Conservation (phyloP, 2,888 invertebrate species). For the Lissocephala sabroskyi region DNA sequence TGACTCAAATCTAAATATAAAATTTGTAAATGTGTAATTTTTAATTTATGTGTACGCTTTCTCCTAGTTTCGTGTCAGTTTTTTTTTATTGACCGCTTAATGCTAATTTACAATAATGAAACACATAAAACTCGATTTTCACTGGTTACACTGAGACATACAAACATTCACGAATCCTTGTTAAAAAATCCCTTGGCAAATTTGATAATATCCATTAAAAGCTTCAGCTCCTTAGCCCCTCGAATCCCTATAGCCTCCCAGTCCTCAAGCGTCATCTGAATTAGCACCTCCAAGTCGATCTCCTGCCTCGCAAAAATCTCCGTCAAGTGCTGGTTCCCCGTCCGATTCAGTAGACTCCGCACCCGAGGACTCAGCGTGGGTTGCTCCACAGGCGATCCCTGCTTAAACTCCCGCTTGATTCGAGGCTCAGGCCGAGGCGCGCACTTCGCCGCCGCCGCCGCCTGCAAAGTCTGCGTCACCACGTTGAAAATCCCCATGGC, state of each 20-base stretch:
- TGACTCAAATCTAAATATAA: too few species aligned
- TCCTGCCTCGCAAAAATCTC: constrained; percentile 57
- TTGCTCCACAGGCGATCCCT: constrained; percentile 37
- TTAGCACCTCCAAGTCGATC: constrained; percentile 51
- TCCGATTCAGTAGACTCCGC: constrained; percentile 33
- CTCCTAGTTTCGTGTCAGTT: too few species aligned
- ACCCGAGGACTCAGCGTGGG: constrained; percentile 47
- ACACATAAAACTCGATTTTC: neutral
- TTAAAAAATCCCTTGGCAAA: constrained; percentile 40
- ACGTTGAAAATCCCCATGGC: neutral
- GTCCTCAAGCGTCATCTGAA: constrained; percentile 46
- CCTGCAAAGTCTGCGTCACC: constrained; percentile 1
- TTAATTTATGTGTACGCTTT: too few species aligned
- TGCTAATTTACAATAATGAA: constrained; percentile 4
- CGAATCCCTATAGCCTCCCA: constrained; percentile 49
- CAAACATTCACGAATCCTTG: too few species aligned
- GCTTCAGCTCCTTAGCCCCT: constrained; percentile 41
- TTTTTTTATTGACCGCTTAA: too few species aligned
- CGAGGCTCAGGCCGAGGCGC: neutral
- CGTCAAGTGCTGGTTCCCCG: constrained; percentile 45
- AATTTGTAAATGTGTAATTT: too few species aligned
- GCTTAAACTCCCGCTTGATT: constrained; percentile 20
- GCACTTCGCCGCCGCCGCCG: neutral
- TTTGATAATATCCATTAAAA: constrained; percentile 36
- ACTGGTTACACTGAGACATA: constrained; percentile 1